Evolutionary conservation across 2,888 invertebrate species (phyloP).

Genomic region (Itoplectis maculator): DNA sequence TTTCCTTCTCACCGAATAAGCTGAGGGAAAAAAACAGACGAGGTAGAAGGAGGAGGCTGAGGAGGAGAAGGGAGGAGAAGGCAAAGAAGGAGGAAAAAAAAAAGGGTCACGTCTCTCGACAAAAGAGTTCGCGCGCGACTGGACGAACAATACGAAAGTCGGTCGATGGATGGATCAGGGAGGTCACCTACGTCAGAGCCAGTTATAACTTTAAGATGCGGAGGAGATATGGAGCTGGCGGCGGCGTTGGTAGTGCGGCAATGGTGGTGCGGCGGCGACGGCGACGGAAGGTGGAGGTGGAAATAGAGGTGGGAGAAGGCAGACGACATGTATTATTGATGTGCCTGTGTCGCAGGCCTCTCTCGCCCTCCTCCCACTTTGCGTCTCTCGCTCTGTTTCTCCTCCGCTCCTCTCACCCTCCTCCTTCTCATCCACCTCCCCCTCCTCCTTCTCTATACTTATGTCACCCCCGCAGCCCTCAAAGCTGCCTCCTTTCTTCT

Average conservation of each 20-base stretch:
- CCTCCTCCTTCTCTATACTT: slow-evolving; percentile 54
- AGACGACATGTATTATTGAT: slow-evolving; percentile 81
- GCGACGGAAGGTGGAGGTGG: slow-evolving; percentile 58
- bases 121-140: slow-evolving; percentile 62
- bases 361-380: slow-evolving; percentile 62
- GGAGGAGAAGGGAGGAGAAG: slow-evolving; percentile 2
- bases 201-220: slow-evolving; percentile 76
- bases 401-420: slow-evolving; percentile 40
- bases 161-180: slow-evolving; percentile 69
- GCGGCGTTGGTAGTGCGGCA: slow-evolving; percentile 33
- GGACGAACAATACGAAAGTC: slow-evolving; percentile 66
- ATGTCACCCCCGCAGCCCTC: slow-evolving; percentile 47
- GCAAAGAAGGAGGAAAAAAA: slow-evolving; percentile 51
- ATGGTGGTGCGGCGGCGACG: slow-evolving; percentile 50
- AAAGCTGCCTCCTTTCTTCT: slow-evolving; percentile 33
- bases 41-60: slow-evolving; percentile 31
- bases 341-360: slow-evolving; percentile 76
- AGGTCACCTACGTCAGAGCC: slow-evolving; percentile 78
- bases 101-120: slow-evolving; percentile 66
- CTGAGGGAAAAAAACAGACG: slow-evolving; percentile 34
- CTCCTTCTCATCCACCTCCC: slow-evolving; percentile 50
- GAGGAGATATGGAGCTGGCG: slow-evolving; percentile 69
- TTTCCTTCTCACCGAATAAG: slow-evolving; percentile 10
- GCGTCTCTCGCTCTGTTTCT: slow-evolving; percentile 46
- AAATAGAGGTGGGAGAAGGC: slow-evolving; percentile 66